These are phyloP conservation scores for Danaus plexippus DNA, from an alignment of 1,140 invertebrate species.

Conservation along the genomic window DNA sequence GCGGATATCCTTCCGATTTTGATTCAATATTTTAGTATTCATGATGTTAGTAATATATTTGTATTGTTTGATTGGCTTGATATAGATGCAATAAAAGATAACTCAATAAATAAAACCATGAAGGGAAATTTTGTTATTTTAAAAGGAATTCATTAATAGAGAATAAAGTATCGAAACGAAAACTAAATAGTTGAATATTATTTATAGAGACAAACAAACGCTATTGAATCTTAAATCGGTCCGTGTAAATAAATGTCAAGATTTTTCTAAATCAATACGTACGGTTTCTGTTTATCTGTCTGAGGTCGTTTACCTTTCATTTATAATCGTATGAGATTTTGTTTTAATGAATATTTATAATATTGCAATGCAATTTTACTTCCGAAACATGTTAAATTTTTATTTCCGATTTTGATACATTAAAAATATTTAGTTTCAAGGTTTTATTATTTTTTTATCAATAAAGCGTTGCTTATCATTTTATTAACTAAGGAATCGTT, in stretches of 20 bases:
- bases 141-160: neutral
- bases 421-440: no score
- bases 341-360: neutral
- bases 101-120: no score
- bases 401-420: no score
- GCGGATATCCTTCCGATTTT: conserved; percentile 16
- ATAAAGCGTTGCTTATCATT: no score
- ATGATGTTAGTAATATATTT: no score
- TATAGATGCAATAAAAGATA: no score
- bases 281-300: neutral
- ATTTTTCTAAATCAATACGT: neutral
- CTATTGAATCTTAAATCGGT: neutral
- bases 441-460: no score
- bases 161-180: neutral
- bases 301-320: conserved; percentile 13
- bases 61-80: no score
- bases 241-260: neutral
- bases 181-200: no score
- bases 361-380: conserved; percentile 1
- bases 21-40: neutral
- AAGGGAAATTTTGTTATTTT: neutral
- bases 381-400: no score
- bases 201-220: no score
- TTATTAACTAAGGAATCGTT: no score
- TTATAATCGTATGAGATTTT: neutral